phyloP scores from a whole-genome alignment of 1,140 invertebrate species.

The silkworm (Bombyx mori) region DNA sequence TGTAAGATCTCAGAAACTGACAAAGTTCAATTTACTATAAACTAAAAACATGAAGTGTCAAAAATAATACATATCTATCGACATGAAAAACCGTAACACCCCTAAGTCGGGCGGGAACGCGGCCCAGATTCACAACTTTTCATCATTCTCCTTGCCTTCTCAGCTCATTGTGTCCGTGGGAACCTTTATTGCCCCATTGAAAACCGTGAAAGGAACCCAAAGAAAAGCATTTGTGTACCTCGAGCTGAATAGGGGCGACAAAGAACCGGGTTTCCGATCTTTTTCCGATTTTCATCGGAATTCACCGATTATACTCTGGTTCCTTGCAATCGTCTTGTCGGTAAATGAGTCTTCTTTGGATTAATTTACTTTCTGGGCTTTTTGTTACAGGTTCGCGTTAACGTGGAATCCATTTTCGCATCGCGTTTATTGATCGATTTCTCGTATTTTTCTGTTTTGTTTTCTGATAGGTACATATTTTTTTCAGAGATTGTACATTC shows the following conservation, averaged over 20 bases:
- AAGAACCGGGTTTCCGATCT: constrained; percentile 34
- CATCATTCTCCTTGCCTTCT: constrained; percentile 61
- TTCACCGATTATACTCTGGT: constrained; percentile 55
- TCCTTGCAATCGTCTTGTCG: constrained; percentile 53
- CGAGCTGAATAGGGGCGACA: constrained; percentile 1
- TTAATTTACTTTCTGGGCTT: constrained; percentile 63
- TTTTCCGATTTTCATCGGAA: constrained; percentile 22
- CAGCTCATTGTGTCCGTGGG: constrained; percentile 62
- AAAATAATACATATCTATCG: background rate
- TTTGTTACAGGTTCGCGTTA: constrained; percentile 36
- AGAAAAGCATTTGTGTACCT: constrained; percentile 39
- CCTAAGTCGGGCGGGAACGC: constrained; percentile 45
- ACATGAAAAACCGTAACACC: constrained; percentile 17
- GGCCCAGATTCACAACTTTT: constrained; percentile 67
- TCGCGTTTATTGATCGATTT: background rate
- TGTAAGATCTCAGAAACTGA: too few relatives aligned
- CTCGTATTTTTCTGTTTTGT: too few relatives aligned
- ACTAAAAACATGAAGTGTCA: background rate
- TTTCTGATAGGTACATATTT: too few relatives aligned
- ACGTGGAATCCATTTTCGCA: constrained; percentile 20
- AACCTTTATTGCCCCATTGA: constrained; percentile 69
- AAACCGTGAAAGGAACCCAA: constrained; percentile 56
- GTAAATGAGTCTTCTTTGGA: constrained; percentile 60
- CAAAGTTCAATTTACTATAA: too few relatives aligned
- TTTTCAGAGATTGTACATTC: too few relatives aligned